Base-by-base conservation (phyloP, 2,113 vertebrate species). In the Spermophilus dauricus region DNA sequence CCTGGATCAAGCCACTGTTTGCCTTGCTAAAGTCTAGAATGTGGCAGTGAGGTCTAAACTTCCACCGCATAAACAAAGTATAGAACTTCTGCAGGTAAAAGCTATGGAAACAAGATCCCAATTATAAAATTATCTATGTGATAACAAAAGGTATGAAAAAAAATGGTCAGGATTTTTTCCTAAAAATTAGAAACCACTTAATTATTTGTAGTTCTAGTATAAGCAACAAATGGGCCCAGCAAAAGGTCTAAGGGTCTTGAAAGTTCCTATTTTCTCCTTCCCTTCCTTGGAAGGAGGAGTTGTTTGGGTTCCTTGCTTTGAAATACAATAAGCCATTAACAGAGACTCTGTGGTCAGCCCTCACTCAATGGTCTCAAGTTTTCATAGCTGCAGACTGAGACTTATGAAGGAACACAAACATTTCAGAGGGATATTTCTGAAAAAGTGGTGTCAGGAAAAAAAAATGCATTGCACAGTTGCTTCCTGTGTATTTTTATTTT, bases 401-500 rank as follows among this genome's bases (percentile, higher is more conserved):
- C 87, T 92, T 28, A 67, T 0, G 18, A 87, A 88, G 53, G 53
- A 90, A 87, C n/a, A 88, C 9, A 83, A 73, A 87, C 28, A 51
- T 82, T 89, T 95, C 92, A 84, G 61, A 73, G 53, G 58, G n/a
- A 78, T 22, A 61, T 39, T 92, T 93, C 42, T 65, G 67, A 94
- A 95, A 83, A 96, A 77, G 70, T 77, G 26, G 39, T 81, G 51
- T 94, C 34, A 67, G 51, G 48, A 84, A 61, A 86, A 90, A 58
- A 95, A 89, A 67, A 39, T 45, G 37, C n/a, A 93, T 45, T 93
- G 61, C 82, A 85, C 30, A 92, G 42, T 53, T 65, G 65, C n/a
- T 86, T 92, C 75, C 56, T 93, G 48, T 13, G 45, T 86, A 13
- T 51, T 18, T 70, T 69, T 8, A 16, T 34, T 34, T 45, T 45